Conservation (phyloP, 2,113 vertebrate species). For the Nesospiza acunhae region DNA sequence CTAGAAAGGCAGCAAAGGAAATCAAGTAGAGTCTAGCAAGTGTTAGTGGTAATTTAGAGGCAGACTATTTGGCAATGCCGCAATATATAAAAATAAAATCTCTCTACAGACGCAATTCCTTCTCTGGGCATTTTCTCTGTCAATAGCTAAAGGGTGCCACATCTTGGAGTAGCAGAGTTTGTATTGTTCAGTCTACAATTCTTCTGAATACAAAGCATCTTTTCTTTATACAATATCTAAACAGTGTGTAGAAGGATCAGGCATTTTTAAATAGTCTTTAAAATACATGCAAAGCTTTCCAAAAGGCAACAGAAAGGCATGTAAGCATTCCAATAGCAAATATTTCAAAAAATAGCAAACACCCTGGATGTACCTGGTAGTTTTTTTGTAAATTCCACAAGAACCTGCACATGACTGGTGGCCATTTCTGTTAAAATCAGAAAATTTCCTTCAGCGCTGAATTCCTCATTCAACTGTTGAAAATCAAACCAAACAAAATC, state of each 20-base stretch:
- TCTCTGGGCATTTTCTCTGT: neutral
- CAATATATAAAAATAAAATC: neutral
- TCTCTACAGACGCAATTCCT: neutral
- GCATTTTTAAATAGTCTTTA: neutral
- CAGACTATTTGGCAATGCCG: neutral
- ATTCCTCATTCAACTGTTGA: conserved; percentile 90
- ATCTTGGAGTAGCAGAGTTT: neutral
- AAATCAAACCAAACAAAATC: conserved; percentile 37
- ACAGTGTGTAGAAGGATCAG: neutral
- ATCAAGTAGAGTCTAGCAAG: neutral
- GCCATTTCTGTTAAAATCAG: conserved; percentile 96
- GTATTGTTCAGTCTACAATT: neutral
- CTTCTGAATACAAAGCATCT: neutral
- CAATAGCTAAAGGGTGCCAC: neutral
- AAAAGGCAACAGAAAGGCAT: neutral
- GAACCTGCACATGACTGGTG: conserved; percentile 94
- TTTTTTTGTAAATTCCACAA: conserved; percentile 98
- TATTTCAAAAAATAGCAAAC: too few species aligned
- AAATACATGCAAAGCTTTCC: neutral
- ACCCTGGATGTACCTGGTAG: conserved; percentile 84
- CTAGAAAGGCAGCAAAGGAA: neutral
- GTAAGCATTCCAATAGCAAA: neutral
- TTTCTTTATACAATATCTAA: neutral
- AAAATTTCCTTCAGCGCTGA: conserved; percentile 93
- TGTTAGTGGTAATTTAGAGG: neutral